Conservation (phyloP, 1,140 invertebrate genomes). For the Bombus consobrinus region DNA sequence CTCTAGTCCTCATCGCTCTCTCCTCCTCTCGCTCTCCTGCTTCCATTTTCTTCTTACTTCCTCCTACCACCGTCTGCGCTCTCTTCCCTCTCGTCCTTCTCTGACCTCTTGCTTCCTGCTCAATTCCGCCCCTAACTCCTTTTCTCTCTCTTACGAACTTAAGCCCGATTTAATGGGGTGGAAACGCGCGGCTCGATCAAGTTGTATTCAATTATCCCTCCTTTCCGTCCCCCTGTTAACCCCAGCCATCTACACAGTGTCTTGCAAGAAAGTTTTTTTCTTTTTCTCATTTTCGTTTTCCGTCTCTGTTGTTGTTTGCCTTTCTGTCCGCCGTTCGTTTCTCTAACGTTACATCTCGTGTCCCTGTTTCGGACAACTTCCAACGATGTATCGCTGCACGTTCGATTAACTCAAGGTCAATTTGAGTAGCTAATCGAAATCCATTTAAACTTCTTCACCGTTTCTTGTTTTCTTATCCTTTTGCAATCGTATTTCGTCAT, state of each 20-base stretch:
- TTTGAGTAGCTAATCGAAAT: background rate
- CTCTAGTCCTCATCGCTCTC: no score
- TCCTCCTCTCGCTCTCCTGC: background rate
- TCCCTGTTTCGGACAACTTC: background rate
- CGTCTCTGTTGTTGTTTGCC: conserved; percentile 17
- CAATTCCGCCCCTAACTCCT: conserved; percentile 20
- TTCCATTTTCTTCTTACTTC: conserved; percentile 7
- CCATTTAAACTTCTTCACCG: conserved; percentile 5
- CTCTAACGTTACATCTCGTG: background rate
- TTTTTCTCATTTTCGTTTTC: conserved; percentile 38
- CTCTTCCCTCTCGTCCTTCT: background rate
- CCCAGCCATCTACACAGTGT: conserved; percentile 66
- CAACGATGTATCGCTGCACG: conserved; percentile 13
- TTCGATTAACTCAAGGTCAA: conserved; percentile 25
- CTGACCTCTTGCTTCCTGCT: conserved; percentile 31
- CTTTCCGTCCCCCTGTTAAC: conserved; percentile 60
- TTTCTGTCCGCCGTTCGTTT: background rate
- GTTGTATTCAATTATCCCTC: conserved; percentile 84
- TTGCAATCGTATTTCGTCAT: background rate
- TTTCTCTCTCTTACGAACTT: conserved; percentile 73
- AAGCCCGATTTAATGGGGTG: conserved; percentile 83
- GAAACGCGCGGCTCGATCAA: conserved; percentile 83
- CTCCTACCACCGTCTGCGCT: background rate
- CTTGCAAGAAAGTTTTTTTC: conserved; percentile 61
- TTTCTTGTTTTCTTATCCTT: background rate